These are phyloP conservation scores for Neoniphon sammara DNA, from an alignment of 2,797 vertebrate genomes.

Conservation along the genomic window DNA sequence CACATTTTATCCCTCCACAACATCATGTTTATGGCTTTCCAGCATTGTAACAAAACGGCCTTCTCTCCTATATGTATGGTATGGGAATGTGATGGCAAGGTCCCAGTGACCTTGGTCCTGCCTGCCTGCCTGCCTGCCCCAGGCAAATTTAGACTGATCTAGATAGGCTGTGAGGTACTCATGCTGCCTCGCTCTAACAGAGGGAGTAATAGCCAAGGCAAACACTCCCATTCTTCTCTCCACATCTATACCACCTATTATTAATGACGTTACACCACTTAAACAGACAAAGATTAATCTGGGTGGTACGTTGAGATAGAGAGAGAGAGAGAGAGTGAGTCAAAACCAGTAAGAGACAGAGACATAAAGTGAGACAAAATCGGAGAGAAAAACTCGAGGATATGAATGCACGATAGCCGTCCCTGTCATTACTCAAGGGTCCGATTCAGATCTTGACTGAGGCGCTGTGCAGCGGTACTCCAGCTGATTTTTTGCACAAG, in stretches of 20 bases:
- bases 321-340: neutral
- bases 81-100: constrained; percentile 46
- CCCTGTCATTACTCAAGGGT: neutral
- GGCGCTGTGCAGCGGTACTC: neutral
- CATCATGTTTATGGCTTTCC: constrained; percentile 17
- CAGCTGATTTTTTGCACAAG: too few species aligned
- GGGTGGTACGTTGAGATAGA: neutral
- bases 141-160: constrained; percentile 63
- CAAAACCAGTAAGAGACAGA: neutral
- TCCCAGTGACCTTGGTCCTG: constrained; percentile 63
- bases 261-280: constrained; percentile 57
- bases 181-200: constrained; percentile 72
- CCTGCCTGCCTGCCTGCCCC: constrained; percentile 14
- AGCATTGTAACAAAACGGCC: constrained; percentile 10
- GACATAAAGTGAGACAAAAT: neutral
- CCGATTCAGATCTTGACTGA: neutral
- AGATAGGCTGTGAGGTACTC: constrained; percentile 57
- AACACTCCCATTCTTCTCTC: constrained; percentile 60
- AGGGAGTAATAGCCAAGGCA: constrained; percentile 73
- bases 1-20: constrained; percentile 7
- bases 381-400: neutral
- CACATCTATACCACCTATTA: constrained; percentile 57
- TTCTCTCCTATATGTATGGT: constrained; percentile 27
- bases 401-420: neutral
- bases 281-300: constrained; percentile 67